phyloP scores from a whole-genome alignment of 2,113 vertebrate species.

The Eulacestoma nigropectus region DNA sequence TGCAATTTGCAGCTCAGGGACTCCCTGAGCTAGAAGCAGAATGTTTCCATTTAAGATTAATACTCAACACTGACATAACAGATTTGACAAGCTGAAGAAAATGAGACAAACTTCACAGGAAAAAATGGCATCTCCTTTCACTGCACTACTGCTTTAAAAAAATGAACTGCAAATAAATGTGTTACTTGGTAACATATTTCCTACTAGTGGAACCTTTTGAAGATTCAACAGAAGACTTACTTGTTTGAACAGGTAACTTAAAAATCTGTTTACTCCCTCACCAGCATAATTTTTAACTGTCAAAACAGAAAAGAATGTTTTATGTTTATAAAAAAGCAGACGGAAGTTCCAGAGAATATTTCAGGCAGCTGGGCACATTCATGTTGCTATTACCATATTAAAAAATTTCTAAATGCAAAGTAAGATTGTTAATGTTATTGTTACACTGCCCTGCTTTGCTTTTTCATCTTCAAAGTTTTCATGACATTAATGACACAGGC shows the following conservation, averaged over 20 bases:
- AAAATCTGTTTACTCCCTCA: conserved; percentile 59
- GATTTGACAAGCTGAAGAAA: conserved; percentile 34
- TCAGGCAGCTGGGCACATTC: conserved; percentile 39
- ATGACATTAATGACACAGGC: neutral
- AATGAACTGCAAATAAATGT: conserved; percentile 27
- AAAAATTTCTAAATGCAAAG: neutral
- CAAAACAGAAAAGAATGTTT: conserved; percentile 51
- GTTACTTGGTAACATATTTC: conserved; percentile 3
- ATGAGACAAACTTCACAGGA: neutral
- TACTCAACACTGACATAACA: neutral
- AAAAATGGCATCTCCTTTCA: conserved; percentile 9
- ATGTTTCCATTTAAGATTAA: conserved; percentile 12
- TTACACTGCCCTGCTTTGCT: neutral
- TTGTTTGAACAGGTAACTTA: conserved; percentile 59
- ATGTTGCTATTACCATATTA: neutral
- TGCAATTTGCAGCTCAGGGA: neutral
- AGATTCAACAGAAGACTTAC: conserved; percentile 42
- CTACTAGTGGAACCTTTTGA: conserved; percentile 42
- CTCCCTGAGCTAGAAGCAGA: neutral
- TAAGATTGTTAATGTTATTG: neutral
- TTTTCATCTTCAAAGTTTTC: neutral
- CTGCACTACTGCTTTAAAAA: neutral
- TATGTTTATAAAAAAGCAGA: conserved; percentile 38
- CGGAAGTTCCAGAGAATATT: conserved; percentile 23
- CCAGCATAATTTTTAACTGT: conserved; percentile 46